Evolutionary conservation across 2,113 vertebrate species (phyloP).

Genomic region (Amblyornis subalaris): DNA sequence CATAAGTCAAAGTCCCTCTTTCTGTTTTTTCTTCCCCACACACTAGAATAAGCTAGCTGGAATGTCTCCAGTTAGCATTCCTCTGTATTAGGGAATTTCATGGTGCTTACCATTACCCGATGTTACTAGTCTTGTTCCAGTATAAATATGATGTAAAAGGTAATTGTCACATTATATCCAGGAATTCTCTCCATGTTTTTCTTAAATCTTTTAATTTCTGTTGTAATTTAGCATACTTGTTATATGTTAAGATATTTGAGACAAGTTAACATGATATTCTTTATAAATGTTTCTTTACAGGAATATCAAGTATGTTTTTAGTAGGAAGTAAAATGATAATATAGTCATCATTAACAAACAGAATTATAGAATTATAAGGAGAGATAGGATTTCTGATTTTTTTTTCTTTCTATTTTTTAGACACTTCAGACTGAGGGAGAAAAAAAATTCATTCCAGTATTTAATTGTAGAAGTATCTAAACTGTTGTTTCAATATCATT

Average conservation of each 20-base stretch:
- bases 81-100: not conserved
- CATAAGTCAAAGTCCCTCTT: fast-evolving
- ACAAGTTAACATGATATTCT: not conserved
- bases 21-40: not conserved
- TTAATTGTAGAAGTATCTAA: not conserved
- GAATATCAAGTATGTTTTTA: not conserved
- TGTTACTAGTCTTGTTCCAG: not conserved
- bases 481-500: not conserved
- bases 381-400: not conserved
- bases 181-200: not conserved
- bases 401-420: not conserved
- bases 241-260: not conserved
- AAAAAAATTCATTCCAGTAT: not conserved
- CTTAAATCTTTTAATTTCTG: not conserved
- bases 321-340: not conserved
- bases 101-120: not conserved
- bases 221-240: not conserved
- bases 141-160: not conserved
- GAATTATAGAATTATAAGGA: not conserved
- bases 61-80: not conserved
- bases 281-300: not conserved
- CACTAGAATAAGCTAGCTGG: not conserved
- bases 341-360: not conserved
- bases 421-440: not conserved
- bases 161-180: not conserved